These are phyloP conservation scores for Hartigia nigra DNA, from an alignment of 2,888 invertebrate species.

Conservation along the genomic window DNA sequence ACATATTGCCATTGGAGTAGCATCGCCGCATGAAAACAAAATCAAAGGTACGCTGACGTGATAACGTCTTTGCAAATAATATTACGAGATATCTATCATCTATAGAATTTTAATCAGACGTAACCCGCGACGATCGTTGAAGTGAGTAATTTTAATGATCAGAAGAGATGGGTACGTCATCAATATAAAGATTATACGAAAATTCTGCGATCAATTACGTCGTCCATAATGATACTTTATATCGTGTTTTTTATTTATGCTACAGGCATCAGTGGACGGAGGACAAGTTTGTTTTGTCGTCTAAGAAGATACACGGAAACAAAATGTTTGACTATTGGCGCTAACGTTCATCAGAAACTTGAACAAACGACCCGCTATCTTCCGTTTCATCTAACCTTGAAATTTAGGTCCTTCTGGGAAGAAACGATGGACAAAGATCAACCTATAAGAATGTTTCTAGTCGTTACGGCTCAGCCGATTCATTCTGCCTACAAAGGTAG, in stretches of 20 bases:
- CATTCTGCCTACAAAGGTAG: conserved; percentile 83
- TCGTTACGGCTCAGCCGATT: conserved; percentile 80
- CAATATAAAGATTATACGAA: neutral
- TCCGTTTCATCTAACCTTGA: conserved; percentile 79
- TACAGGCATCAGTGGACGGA: conserved; percentile 37
- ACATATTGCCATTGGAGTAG: conserved; percentile 77
- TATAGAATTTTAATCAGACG: neutral
- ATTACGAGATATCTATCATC: neutral
- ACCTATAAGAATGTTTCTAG: conserved; percentile 71
- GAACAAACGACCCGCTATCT: conserved; percentile 73
- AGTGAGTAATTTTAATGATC: neutral
- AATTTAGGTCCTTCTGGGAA: conserved; percentile 71
- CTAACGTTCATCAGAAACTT: conserved; percentile 60
- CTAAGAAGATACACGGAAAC: conserved; percentile 75
- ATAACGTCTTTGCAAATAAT: neutral
- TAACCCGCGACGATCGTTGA: neutral
- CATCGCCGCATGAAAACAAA: conserved; percentile 70
- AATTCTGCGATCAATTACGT: neutral
- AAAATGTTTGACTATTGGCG: conserved; percentile 21
- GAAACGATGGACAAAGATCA: conserved; percentile 67
- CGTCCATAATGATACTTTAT: neutral
- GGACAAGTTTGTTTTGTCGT: conserved; percentile 70
- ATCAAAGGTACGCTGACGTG: conserved; percentile 41
- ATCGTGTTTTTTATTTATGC: neutral
- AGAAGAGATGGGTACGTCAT: neutral